Evolutionary conservation across 2,888 invertebrate species (phyloP).

Genomic region (Timema cristinae): DNA sequence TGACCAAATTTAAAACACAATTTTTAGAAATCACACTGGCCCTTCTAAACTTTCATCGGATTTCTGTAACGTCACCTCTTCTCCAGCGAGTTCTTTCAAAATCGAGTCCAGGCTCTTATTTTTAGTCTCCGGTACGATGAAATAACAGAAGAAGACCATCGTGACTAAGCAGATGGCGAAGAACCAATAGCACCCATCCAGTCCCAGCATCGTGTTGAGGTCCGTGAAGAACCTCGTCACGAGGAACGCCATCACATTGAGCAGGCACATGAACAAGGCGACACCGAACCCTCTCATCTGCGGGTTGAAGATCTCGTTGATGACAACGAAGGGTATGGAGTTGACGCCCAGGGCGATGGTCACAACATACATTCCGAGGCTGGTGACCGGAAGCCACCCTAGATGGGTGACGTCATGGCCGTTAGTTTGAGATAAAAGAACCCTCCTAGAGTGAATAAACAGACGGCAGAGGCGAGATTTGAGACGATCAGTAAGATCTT

Average conservation of each 20-base stretch:
- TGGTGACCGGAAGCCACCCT: slow-evolving; percentile 1
- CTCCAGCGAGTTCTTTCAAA: background rate
- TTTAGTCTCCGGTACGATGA: slow-evolving; percentile 8
- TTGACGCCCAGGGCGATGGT: background rate
- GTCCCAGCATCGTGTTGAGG: background rate
- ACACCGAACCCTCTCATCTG: background rate
- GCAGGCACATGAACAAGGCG: background rate
- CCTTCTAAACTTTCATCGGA: too few species aligned
- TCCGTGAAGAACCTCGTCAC: background rate
- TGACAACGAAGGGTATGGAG: background rate
- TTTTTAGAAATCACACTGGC: too few species aligned
- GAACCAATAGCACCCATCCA: background rate
- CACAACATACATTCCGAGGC: background rate
- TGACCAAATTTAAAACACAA: too few species aligned
- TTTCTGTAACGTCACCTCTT: too few species aligned
- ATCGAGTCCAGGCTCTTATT: background rate
- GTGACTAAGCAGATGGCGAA: background rate
- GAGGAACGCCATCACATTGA: background rate
- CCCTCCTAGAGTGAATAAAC: background rate
- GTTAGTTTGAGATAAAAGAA: background rate
- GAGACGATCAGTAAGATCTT: slow-evolving; percentile 46
- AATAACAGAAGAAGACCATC: background rate
- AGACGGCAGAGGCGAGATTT: slow-evolving; percentile 38
- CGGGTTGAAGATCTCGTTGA: background rate
- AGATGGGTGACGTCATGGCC: background rate